Evolutionary conservation across 2,888 invertebrate genomes (phyloP).

Genomic region (Drosophila birchii): DNA sequence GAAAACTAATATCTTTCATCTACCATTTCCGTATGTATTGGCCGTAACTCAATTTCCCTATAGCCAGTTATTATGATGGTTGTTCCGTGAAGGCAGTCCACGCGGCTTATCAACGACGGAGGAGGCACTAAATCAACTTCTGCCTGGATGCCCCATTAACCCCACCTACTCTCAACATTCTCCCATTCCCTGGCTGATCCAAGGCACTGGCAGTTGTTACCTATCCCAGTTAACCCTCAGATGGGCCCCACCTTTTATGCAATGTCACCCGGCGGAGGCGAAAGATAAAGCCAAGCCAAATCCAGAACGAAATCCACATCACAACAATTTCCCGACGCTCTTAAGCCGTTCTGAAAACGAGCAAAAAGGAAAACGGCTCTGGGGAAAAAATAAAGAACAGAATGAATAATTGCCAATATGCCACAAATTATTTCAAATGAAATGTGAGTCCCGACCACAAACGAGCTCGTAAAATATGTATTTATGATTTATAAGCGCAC

Average conservation of each 20-base stretch:
- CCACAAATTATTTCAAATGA: constrained; percentile 81
- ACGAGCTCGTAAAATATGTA: constrained; percentile 62
- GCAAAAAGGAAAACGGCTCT: constrained; percentile 1
- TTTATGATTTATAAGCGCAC: constrained; percentile 74
- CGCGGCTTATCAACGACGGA: constrained; percentile 61
- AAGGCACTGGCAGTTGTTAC: constrained; percentile 39
- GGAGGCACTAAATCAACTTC: constrained; percentile 73
- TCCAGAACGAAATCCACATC: constrained; percentile 77
- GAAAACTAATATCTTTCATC: constrained; percentile 38
- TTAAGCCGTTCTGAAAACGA: constrained; percentile 63
- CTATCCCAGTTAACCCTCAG: constrained; percentile 34
- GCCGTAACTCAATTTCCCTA: constrained; percentile 45
- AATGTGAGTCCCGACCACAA: constrained; percentile 71
- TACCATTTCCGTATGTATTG: constrained; percentile 40
- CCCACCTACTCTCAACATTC: neutral
- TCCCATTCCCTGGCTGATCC: neutral
- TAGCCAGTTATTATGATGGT: constrained; percentile 46
- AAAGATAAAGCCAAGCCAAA: constrained; percentile 77
- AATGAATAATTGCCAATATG: constrained; percentile 82
- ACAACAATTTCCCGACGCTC: constrained; percentile 72
- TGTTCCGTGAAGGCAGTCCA: constrained; percentile 24
- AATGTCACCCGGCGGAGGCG: constrained; percentile 60
- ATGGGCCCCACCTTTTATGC: constrained; percentile 69
- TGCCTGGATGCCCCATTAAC: constrained; percentile 57
- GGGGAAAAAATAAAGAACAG: constrained; percentile 40